Base-by-base conservation (phyloP, 2,113 vertebrate species). In the Myocastor coypus region DNA sequence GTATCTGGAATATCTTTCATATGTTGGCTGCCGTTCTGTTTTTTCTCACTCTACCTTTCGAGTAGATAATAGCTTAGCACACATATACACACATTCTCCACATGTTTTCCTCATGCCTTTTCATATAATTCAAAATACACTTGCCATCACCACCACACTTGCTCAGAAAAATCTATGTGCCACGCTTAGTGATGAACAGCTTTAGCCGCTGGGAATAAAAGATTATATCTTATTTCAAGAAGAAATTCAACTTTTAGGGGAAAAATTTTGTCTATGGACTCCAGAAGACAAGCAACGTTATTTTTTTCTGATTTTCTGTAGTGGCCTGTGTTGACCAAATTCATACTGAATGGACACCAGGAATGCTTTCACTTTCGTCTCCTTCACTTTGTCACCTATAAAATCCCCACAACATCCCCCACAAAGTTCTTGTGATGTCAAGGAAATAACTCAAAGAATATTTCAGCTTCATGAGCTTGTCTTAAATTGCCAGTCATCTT, bases 201-300 rank as follows among this genome's bases (percentile, higher is more conserved):
- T 93, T 91, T 81, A 28, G 26, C 78, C 73, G 80, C 5, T 32
- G 9, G 20, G 83, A 92, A 66, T 92, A 93, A 77, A 88, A 82
- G 3, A 11, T 80, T 61, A 87, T 57, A 61, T 4, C 3, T 50
- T 32, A 50, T 69, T 83, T 86, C 42, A 64, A 85, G 22, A 52
- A 82, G 91, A 68, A 66, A 9, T 73, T 30, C 61, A 37, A 73
- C 30, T 92, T 90, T 95, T 46, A 84, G 30, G 42, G 28, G 30
- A 9, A 2, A 92, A 92, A 89, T 73, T 5, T 40, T 32, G 13
- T 30, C 40, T 82, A 20, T 64, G n/a, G 42, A 80, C 71, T 83
- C 46, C 17, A 81, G 6, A 94, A 32, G 26, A 91, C 6, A 73
- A 46, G 75, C 11, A n/a, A 9, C 5, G 69, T 80, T 66, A 10